Evolutionary conservation across 2,113 vertebrate genomes (phyloP).

Genomic region (Mormyrus lacerda): DNA sequence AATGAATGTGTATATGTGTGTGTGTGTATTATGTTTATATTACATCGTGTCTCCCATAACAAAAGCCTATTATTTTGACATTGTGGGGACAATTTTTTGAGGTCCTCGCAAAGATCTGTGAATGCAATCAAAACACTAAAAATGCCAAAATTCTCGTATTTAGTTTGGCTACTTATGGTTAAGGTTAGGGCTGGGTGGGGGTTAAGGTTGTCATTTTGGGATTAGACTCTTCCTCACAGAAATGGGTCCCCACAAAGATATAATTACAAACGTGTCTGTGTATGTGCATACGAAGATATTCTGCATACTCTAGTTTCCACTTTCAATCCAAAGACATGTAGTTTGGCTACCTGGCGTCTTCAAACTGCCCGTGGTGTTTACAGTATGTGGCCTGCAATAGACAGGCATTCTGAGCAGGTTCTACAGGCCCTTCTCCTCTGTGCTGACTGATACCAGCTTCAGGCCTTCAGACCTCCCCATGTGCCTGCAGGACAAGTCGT

Average conservation of each 20-base stretch:
- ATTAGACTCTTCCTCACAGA: too few species aligned
- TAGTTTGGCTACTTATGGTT: too few species aligned
- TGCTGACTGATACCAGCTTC: background rate
- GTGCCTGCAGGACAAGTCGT: background rate
- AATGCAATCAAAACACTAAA: too few species aligned
- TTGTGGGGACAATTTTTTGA: too few species aligned
- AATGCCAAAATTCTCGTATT: too few species aligned
- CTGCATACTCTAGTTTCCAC: background rate
- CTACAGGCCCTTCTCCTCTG: background rate
- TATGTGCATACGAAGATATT: background rate
- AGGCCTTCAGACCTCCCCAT: background rate
- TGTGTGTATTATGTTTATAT: background rate
- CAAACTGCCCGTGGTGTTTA: background rate
- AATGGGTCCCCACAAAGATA: too few species aligned
- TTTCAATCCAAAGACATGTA: background rate
- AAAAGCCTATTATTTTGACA: too few species aligned
- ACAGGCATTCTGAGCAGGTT: background rate
- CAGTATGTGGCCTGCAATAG: background rate
- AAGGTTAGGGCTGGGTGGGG: too few species aligned
- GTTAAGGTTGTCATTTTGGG: too few species aligned
- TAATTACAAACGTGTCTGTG: background rate
- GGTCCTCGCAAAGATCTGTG: too few species aligned
- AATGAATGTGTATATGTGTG: background rate
- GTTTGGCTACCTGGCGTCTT: background rate
- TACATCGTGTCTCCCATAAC: too few species aligned